Evolutionary conservation across 2,797 vertebrate genomes (phyloP).

Genomic region (Rhynchotus rufescens): DNA sequence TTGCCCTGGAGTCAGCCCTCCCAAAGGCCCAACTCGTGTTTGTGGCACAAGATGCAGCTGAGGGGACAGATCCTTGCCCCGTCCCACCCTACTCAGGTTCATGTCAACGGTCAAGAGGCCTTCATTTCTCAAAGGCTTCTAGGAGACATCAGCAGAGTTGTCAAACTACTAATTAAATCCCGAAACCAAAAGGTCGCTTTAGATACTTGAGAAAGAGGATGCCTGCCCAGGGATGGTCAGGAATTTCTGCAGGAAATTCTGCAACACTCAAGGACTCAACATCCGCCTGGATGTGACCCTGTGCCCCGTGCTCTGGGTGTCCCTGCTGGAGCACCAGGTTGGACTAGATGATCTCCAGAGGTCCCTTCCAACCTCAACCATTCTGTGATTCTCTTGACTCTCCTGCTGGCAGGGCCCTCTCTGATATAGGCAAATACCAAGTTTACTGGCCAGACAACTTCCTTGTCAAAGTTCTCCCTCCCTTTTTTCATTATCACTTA

Average conservation of each 20-base stretch:
- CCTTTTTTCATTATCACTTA: background rate
- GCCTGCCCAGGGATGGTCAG: background rate
- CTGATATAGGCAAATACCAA: accelerated
- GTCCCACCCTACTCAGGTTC: background rate
- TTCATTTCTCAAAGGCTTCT: background rate
- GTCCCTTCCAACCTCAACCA: too few species aligned
- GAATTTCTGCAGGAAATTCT: background rate
- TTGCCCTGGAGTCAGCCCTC: background rate
- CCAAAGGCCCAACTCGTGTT: background rate
- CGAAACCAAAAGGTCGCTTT: background rate
- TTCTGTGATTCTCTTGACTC: background rate
- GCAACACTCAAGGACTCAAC: accelerated
- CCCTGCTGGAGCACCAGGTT: too few species aligned
- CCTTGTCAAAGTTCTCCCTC: background rate
- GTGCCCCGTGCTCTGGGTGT: too few species aligned
- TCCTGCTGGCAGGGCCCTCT: background rate
- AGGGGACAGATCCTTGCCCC: background rate
- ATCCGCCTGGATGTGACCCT: too few species aligned
- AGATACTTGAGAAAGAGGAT: accelerated
- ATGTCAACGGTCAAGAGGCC: background rate
- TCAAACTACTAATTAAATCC: background rate
- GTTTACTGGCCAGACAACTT: background rate
- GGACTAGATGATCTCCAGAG: too few species aligned
- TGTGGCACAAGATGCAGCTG: background rate
- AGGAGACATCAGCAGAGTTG: background rate